phyloP scores from a whole-genome alignment of 2,113 vertebrate species.

The Amphiprion percula region DNA sequence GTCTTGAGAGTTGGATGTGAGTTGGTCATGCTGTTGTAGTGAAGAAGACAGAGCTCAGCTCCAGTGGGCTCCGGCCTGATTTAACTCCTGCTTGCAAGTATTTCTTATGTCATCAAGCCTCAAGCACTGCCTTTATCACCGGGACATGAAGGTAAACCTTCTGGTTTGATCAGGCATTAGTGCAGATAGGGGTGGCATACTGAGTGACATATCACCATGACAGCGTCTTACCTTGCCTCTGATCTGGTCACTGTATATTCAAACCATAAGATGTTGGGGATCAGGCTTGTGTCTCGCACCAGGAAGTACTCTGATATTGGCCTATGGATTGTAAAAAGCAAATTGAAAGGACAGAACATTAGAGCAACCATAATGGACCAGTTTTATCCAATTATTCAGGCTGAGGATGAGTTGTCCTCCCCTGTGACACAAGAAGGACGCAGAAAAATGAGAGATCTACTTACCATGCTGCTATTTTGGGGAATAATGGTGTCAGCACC shows the following conservation, averaged over 20 bases:
- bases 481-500: conserved; percentile 96
- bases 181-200: neutral
- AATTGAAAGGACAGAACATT: neutral
- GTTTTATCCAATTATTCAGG: conserved; percentile 20
- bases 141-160: no score
- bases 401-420: conserved; percentile 26
- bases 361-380: neutral
- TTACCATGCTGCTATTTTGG: conserved; percentile 98
- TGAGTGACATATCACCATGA: no score
- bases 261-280: conserved; percentile 99
- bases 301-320: conserved; percentile 98
- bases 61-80: no score
- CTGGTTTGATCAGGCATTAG: no score
- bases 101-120: no score
- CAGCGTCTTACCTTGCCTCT: conserved; percentile 92
- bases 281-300: conserved; percentile 98
- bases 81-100: no score
- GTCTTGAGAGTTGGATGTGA: no score
- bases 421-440: conserved; percentile 33
- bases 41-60: no score
- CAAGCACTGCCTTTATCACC: no score
- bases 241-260: conserved; percentile 98
- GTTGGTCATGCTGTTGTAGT: no score
- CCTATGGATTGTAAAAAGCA: conserved; percentile 78
- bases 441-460: conserved; percentile 53